Percentiles rank a stretch among this genome's conserved stretches.
These are phyloP conservation scores for Mayetiola destructor DNA, from an alignment of 2,888 invertebrate genomes.

Conservation along the genomic window DNA sequence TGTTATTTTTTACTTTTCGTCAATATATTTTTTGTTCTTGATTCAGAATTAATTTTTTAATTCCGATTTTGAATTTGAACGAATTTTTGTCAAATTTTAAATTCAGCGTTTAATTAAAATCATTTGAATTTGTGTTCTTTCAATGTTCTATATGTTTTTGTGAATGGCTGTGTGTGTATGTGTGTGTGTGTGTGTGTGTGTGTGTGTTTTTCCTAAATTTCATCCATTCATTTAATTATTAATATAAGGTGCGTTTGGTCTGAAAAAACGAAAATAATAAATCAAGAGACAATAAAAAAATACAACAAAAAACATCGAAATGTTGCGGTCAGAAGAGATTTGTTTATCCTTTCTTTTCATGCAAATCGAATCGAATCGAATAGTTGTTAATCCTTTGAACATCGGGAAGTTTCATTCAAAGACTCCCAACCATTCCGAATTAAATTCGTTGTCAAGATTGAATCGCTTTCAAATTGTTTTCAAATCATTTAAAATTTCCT, in stretches of 20 bases:
- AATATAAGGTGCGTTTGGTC: background rate
- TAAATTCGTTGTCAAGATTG: too few relatives aligned
- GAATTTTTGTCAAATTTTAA: background rate
- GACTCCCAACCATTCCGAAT: too few relatives aligned
- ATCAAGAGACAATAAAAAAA: too few relatives aligned
- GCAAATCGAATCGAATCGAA: background rate
- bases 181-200: background rate
- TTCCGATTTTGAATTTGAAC: background rate
- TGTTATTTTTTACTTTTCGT: background rate
- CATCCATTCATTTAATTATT: background rate
- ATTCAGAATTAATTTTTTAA: background rate
- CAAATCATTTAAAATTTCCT: too few relatives aligned
- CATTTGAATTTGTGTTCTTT: background rate
- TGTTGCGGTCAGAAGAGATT: background rate
- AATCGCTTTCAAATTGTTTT: too few relatives aligned
- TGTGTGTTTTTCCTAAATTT: background rate
- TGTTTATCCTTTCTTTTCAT: background rate
- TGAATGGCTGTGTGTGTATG: background rate
- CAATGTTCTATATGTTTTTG: background rate
- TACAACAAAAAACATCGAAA: too few relatives aligned
- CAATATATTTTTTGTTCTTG: background rate
- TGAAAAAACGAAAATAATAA: too few relatives aligned
- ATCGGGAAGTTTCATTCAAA: too few relatives aligned
- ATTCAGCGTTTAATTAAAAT: background rate
- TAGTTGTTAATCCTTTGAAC: background rate